A percentile compares a stretch with the other conserved stretches of the same genome.
Conservation (phyloP, 2,888 invertebrate species). For the Melanchra persicariae region DNA sequence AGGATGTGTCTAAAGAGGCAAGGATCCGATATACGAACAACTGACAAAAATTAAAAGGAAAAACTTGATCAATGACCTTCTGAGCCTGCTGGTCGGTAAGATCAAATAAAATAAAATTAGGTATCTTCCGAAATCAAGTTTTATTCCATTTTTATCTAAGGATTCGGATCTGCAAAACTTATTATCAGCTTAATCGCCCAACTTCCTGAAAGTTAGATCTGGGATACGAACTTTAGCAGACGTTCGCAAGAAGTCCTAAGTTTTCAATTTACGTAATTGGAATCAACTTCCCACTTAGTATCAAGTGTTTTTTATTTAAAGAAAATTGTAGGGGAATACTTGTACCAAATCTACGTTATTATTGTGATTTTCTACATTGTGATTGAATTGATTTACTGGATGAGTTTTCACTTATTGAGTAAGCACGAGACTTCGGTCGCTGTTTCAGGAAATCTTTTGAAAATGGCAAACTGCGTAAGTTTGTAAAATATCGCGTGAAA, state of each 20-base stretch:
- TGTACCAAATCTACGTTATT: not conserved
- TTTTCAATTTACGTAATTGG: conserved; percentile 59
- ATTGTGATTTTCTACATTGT: conserved; percentile 17
- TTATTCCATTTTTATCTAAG: conserved; percentile 7
- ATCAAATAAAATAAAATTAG: no score
- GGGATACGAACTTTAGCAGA: conserved; percentile 45
- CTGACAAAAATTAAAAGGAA: no score
- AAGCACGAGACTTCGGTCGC: not conserved
- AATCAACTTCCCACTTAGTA: conserved; percentile 52
- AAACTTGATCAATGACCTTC: not conserved
- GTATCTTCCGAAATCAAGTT: conserved; percentile 12
- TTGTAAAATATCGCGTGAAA: no score
- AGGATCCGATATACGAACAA: no score
- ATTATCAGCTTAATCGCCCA: conserved; percentile 51
- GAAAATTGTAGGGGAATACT: not conserved
- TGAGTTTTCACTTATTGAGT: not conserved
- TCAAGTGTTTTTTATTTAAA: conserved; percentile 23
- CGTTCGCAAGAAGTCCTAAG: conserved; percentile 38
- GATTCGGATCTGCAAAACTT: conserved; percentile 34
- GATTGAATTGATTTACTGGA: conserved; percentile 6
- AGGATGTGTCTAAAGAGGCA: no score
- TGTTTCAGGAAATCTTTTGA: not conserved
- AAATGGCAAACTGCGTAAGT: no score
- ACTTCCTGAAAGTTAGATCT: conserved; percentile 50
- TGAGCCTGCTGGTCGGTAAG: not conserved